A percentile compares a stretch with the other conserved stretches of the same genome.
These are phyloP conservation scores for Trypoxylus dichotomus DNA, from an alignment of 1,140 invertebrate genomes.

Conservation along the genomic window DNA sequence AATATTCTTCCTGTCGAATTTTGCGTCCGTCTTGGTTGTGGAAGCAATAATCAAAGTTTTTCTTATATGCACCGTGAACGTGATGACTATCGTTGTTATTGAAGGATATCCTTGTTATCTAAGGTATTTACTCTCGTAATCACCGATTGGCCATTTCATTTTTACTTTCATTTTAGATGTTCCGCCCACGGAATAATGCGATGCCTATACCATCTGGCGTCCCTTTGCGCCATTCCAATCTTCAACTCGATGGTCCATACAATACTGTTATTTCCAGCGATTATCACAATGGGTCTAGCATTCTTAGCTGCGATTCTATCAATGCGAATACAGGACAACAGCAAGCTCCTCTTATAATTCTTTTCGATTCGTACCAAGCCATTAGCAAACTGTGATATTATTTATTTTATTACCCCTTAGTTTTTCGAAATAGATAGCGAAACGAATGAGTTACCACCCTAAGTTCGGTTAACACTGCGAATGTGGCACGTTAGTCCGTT, in stretches of 20 bases:
- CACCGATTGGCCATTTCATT: background rate
- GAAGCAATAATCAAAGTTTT: constrained; percentile 45
- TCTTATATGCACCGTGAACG: constrained; percentile 46
- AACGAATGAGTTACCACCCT: background rate
- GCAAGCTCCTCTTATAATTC: constrained; percentile 48
- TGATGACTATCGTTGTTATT: constrained; percentile 45
- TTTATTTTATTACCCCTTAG: constrained; percentile 3
- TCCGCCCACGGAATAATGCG: constrained; percentile 50
- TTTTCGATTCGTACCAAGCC: background rate
- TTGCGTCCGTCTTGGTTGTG: constrained; percentile 40
- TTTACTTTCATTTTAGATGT: constrained; percentile 43
- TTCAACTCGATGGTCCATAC: constrained; percentile 43
- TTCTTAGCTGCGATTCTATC: constrained; percentile 45
- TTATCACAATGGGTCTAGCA: constrained; percentile 44
- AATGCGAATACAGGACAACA: constrained; percentile 49
- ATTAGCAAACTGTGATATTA: constrained; percentile 27
- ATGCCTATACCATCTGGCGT: constrained; percentile 47
- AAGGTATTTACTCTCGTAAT: constrained; percentile 36
- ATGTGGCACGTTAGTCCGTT: background rate
- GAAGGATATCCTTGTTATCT: constrained; percentile 50
- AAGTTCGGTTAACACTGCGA: background rate
- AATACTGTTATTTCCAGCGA: constrained; percentile 44
- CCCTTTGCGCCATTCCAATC: constrained; percentile 48
- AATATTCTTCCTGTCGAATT: constrained; percentile 45
- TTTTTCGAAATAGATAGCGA: background rate